Conservation (phyloP, 2,797 vertebrate species). For the Scomberomorus guttatus region DNA sequence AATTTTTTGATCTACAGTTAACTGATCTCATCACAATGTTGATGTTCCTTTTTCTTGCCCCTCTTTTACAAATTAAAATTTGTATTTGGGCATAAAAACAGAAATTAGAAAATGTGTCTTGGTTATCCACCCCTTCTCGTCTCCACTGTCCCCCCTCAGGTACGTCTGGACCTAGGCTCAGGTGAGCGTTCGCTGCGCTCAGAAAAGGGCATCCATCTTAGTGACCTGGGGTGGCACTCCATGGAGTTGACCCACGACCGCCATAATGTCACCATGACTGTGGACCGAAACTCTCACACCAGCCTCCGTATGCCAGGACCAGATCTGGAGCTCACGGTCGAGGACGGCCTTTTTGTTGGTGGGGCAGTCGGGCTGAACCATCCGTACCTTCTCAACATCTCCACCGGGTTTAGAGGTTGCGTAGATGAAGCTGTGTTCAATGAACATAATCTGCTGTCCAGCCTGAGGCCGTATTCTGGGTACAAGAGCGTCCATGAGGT, state of each 20-base stretch:
- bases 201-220: conserved; percentile 82
- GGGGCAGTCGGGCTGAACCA: conserved; percentile 80
- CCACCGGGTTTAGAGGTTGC: conserved; percentile 88
- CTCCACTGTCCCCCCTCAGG: conserved; percentile 72
- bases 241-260: conserved; percentile 84
- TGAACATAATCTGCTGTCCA: conserved; percentile 86
- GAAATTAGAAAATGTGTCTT: background rate
- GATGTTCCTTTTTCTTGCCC: background rate
- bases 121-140: background rate
- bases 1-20: conserved; percentile 11
- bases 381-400: conserved; percentile 76
- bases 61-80: background rate
- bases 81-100: background rate
- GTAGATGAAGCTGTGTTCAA: conserved; percentile 90
- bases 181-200: conserved; percentile 85
- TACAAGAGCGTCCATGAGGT: conserved; percentile 90
- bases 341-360: conserved; percentile 89
- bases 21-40: background rate
- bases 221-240: conserved; percentile 90
- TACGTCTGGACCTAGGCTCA: conserved; percentile 88
- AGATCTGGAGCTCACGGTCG: conserved; percentile 84
- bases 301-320: conserved; percentile 81
- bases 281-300: conserved; percentile 84
- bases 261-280: conserved; percentile 82
- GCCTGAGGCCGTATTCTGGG: conserved; percentile 87